A percentile compares a stretch with the other conserved stretches of the same genome.
These are phyloP conservation scores for Nothobranchius furzeri DNA, from an alignment of 2,113 vertebrate species.

Conservation along the genomic window DNA sequence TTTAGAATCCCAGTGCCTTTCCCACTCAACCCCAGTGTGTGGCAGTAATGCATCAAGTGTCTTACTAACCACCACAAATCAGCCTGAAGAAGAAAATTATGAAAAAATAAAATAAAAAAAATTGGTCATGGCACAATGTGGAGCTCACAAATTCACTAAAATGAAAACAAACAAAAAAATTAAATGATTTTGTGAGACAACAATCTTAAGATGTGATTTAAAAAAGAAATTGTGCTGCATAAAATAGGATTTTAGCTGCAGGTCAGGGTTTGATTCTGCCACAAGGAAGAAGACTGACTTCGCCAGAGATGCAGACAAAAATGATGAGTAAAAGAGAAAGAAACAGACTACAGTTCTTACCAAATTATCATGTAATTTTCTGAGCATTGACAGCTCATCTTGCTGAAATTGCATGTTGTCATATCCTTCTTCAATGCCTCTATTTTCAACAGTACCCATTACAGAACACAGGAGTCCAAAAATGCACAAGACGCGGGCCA, in stretches of 20 bases:
- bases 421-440: neutral
- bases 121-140: no score
- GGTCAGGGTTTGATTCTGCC: neutral
- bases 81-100: no score
- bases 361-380: conserved; percentile 19
- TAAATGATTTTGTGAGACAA: no score
- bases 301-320: no score
- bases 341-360: conserved; percentile 32
- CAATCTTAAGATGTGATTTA: no score
- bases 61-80: no score
- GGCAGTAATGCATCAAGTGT: no score
- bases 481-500: conserved; percentile 36
- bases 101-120: no score
- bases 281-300: neutral
- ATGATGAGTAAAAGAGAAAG: neutral
- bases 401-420: conserved; percentile 26
- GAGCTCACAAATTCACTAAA: no score
- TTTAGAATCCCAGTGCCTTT: no score
- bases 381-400: conserved; percentile 10
- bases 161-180: no score
- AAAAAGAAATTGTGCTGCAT: neutral
- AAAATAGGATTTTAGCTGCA: neutral
- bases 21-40: no score
- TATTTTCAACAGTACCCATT: conserved; percentile 5
- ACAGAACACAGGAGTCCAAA: conserved; percentile 41